These are phyloP conservation scores for Noctua fimbriata DNA, from an alignment of 2,888 invertebrate genomes.

Conservation along the genomic window DNA sequence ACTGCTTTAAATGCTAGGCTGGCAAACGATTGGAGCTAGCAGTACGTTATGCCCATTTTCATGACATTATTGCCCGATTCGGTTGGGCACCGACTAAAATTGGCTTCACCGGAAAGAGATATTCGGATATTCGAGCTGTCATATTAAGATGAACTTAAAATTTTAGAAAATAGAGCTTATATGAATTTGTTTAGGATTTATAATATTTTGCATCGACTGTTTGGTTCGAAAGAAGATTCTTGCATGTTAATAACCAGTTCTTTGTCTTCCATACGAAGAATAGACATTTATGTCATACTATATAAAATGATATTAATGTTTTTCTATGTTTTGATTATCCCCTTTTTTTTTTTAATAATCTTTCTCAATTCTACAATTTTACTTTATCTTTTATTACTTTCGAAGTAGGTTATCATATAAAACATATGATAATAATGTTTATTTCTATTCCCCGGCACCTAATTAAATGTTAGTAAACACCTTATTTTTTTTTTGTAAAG, in stretches of 20 bases:
- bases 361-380: neutral
- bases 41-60: conserved; percentile 30
- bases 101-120: conserved; percentile 32
- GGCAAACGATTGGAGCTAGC: conserved; percentile 16
- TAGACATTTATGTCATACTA: neutral
- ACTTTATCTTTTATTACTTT: neutral
- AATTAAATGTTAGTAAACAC: neutral
- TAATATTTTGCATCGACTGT: neutral
- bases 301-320: neutral
- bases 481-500: too few relatives aligned
- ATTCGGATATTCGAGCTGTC: conserved; percentile 5
- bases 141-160: conserved; percentile 7
- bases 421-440: neutral
- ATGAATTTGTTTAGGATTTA: neutral
- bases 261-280: neutral
- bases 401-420: too few relatives aligned
- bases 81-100: conserved; percentile 28
- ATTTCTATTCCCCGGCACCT: neutral
- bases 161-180: conserved; percentile 6
- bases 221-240: neutral
- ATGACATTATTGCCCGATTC: conserved; percentile 35
- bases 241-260: neutral
- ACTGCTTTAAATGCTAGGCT: neutral
- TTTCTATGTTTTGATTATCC: neutral
- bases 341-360: too few relatives aligned